Evolutionary conservation across 2,113 vertebrate species (phyloP), one percentile per base, ranked within the genome.

Genomic region (Amphilophus citrinellus): DNA sequence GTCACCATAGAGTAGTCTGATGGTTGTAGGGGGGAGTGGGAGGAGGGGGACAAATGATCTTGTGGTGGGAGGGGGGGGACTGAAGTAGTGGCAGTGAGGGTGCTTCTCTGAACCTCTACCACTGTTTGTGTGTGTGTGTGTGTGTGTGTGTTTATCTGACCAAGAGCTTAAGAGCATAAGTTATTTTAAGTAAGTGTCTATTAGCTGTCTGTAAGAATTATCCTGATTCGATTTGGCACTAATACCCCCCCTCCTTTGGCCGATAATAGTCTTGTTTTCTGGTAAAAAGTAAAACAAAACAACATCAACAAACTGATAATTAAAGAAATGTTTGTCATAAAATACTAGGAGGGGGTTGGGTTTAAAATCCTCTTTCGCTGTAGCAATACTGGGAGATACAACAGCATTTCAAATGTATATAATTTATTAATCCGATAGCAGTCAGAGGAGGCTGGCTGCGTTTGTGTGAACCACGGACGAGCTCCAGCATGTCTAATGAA

Each of bases 211-310:
- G 75, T 85, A 47, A 47, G 76, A 65, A 79, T 71, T 83, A 59
- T 81, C 47, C 65, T 89, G 76, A 85, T 92, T 82, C 82, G 59
- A 92, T 91, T 92, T 92, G 91, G 91, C 89, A 94, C 80, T 73
- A 85, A 89, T 82, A 63, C 68, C 17, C 44, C 77, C 66, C 61
- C 39, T 81, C 13, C 37, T 81, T 61, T 85, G 89, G 87, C 58
- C 71, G 89, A 89, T 92, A 32, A 8, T 58, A 39, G 24, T 68
- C 42, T 3, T 68, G 15, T 24, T 30, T 50, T 44, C 22, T 47
- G 27, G 44, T 76, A 83, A 86, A 88, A 77, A 85, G 32, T 35
- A 35, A 35, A 35, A 66, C 11, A 66, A 42, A 66, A 42, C 62
- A 42, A 42, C 62, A 42, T 39, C 37, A 44, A 13, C 42, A 44